Base-by-base conservation (phyloP, 30 jellyfish, hydroid and myxozoan species). In the Calvadosia cruxmelitensis region DNA sequence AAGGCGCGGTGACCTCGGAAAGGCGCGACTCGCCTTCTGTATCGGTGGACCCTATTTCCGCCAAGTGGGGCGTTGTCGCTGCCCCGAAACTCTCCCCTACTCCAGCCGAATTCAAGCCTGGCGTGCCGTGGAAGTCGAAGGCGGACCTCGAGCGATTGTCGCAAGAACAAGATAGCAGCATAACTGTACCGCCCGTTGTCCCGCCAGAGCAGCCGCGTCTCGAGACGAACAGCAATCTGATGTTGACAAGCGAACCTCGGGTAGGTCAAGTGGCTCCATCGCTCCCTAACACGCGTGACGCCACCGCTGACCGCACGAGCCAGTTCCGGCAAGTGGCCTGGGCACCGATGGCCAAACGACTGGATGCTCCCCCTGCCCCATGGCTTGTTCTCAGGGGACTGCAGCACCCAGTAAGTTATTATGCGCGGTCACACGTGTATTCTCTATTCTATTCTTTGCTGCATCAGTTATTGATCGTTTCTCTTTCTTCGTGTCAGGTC, bases 1-100 rank as follows among this genome's bases (percentile, higher is more conserved):
- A 42, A 42, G 57, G 57, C 20, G 20, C 10, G 10, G 57, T 42
- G 15, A 42, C 20, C 10, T 20, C 57, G 10, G 57, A 42, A 10
- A 10, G 57, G 10, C 57, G 57, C 20, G 57, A 42, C 10, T 10
- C 57, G 20, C 57, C 89, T 1, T 77, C 91, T 20, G 89, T 77
- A 15, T 75, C 84, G 1, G 89, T 85, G 24, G 98, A 89, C 69
- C 98, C 98, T 0, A 94, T 89, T 3, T 89, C 98, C 1, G 98
- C 98, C 2, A 89, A 89, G 69, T 89, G 98, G 98, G 98, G 98
- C 34, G 98, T 89, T 35, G 65, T 89, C 31, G 98, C 98, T 42
- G 98, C 98, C 27, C 98, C 98, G 49, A 63, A 94, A 52, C 69
- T 89, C 74, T 89, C 98, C 34, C 98, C 98, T 33, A 89, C 98